Percentiles rank a stretch among this genome's conserved stretches.
Conservation (phyloP, 2,797 vertebrate genomes). For the Ctenosaura bakeri region DNA sequence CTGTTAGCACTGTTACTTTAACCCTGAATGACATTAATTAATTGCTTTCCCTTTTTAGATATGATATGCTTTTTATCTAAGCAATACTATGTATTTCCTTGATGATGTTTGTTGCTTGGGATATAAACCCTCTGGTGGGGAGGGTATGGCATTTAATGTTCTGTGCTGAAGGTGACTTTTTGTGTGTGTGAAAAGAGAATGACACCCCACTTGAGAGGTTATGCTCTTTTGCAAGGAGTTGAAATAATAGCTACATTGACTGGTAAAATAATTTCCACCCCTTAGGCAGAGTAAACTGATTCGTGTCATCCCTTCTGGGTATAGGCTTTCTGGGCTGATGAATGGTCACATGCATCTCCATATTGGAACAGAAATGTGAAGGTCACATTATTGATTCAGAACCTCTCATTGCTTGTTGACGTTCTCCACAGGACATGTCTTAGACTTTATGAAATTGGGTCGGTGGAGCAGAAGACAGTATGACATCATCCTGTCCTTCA, state of each 20-base stretch:
- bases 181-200: not conserved
- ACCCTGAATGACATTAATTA: not conserved
- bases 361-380: conserved; percentile 29
- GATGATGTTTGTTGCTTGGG: not conserved
- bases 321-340: not conserved
- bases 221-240: conserved; percentile 11
- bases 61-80: not conserved
- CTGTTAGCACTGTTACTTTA: not conserved
- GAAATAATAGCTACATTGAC: conserved; percentile 27
- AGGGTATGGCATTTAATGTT: too few species aligned
- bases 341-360: not conserved
- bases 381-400: conserved; percentile 60
- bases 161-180: too few species aligned
- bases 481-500: conserved; percentile 41
- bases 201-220: not conserved
- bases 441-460: conserved; percentile 77
- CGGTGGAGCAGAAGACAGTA: conserved; percentile 75
- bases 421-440: conserved; percentile 72
- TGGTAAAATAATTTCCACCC: conserved; percentile 21
- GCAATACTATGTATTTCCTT: not conserved
- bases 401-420: conserved; percentile 71
- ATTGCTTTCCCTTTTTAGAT: not conserved
- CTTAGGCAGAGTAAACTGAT: conserved; percentile 23
- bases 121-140: not conserved
- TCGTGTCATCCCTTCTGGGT: conserved; percentile 14